Evolutionary conservation across 2,888 invertebrate species (phyloP).

Genomic region (Melanophora roralis): DNA sequence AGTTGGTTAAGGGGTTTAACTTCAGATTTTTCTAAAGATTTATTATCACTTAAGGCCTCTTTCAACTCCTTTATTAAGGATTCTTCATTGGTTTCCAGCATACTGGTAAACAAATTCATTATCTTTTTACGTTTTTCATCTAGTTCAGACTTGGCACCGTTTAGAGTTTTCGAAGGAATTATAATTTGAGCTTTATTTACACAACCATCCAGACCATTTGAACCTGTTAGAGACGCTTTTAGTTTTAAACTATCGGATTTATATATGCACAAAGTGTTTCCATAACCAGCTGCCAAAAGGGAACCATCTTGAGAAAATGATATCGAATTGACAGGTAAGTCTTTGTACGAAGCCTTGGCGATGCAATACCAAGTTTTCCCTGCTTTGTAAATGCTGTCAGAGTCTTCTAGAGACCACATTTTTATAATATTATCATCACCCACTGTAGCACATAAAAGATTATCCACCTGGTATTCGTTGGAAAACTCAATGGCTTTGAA

Average conservation of each 20-base stretch:
- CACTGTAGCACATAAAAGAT: slow-evolving; percentile 81
- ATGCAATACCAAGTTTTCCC: slow-evolving; percentile 83
- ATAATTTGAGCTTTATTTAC: slow-evolving; percentile 71
- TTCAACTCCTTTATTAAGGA: slow-evolving; percentile 67
- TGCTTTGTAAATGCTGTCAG: slow-evolving; percentile 79
- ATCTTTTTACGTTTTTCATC: slow-evolving; percentile 69
- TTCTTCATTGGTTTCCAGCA: slow-evolving; percentile 70
- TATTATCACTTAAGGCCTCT: slow-evolving; percentile 57
- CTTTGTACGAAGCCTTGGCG: slow-evolving; percentile 81
- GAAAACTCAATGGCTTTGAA: slow-evolving; percentile 81
- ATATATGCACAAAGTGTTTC: slow-evolving; percentile 83
- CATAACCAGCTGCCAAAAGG: slow-evolving; percentile 84
- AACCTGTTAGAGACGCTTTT: slow-evolving; percentile 79
- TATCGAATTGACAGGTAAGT: slow-evolving; percentile 79
- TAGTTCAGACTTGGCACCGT: slow-evolving; percentile 65
- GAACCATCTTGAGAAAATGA: slow-evolving; percentile 88
- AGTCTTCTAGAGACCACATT: slow-evolving; percentile 82
- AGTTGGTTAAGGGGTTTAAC: slow-evolving; percentile 27
- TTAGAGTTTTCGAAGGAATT: slow-evolving; percentile 65
- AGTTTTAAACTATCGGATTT: slow-evolving; percentile 80
- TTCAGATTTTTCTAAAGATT: slow-evolving; percentile 7
- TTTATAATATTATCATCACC: slow-evolving; percentile 84
- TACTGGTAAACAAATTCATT: slow-evolving; percentile 68
- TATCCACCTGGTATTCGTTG: slow-evolving; percentile 78
- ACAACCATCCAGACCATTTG: slow-evolving; percentile 71